These are phyloP conservation scores for Drosophila mimetica DNA, from an alignment of 2,888 invertebrate genomes.

Conservation along the genomic window DNA sequence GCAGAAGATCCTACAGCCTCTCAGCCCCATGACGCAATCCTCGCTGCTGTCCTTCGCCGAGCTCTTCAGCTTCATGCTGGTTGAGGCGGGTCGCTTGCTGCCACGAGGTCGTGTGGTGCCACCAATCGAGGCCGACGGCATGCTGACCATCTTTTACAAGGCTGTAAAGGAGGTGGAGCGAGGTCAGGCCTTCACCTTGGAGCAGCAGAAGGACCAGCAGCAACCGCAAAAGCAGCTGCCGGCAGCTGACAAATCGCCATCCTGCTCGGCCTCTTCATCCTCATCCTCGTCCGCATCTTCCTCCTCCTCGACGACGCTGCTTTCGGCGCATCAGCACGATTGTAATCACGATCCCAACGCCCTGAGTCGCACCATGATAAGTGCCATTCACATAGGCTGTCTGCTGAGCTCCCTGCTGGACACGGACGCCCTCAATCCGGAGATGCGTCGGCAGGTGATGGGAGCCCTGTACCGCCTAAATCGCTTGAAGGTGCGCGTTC, in stretches of 20 bases:
- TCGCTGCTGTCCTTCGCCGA: slow-evolving; percentile 97
- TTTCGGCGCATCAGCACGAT: slow-evolving; percentile 83
- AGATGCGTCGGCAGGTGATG: slow-evolving; percentile 87
- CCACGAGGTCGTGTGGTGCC: slow-evolving; percentile 90
- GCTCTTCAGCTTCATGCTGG: slow-evolving; percentile 96
- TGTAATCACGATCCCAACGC: slow-evolving; percentile 89
- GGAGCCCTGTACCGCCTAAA: slow-evolving; percentile 91
- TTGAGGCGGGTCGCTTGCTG: slow-evolving; percentile 91
- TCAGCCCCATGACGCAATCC: slow-evolving; percentile 97
- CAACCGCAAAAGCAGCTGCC: slow-evolving; percentile 50
- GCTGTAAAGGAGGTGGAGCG: slow-evolving; percentile 91
- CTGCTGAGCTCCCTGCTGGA: slow-evolving; percentile 89
- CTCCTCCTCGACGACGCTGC: slow-evolving; percentile 54
- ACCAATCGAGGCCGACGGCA: slow-evolving; percentile 92
- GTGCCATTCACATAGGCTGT: slow-evolving; percentile 93
- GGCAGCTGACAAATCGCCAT: slow-evolving; percentile 56
- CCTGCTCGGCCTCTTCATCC: slow-evolving; percentile 52
- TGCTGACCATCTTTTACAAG: slow-evolving; percentile 92
- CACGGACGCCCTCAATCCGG: slow-evolving; percentile 85
- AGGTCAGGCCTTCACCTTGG: slow-evolving; percentile 76
- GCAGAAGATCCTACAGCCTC: slow-evolving; percentile 94
- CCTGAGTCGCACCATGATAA: slow-evolving; percentile 93
- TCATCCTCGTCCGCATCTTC: slow-evolving; percentile 39
- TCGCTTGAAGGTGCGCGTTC: slow-evolving; percentile 87
- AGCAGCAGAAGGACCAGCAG: slow-evolving; percentile 63